These are phyloP conservation scores for Mythimna lalbum DNA, from an alignment of 2,888 invertebrate species.

Conservation along the genomic window DNA sequence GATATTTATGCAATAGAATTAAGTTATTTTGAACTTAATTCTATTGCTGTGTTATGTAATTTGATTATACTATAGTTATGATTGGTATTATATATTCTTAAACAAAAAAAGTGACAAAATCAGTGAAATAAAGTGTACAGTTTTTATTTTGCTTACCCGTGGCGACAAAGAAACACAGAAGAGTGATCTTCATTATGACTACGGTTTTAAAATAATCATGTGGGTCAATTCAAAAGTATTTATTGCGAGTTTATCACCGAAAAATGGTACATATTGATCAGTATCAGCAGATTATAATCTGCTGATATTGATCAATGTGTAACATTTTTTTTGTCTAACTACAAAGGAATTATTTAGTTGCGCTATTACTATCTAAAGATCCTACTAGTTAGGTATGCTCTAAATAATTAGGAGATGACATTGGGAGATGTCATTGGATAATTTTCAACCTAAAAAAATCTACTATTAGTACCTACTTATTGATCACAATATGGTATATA, in stretches of 20 bases:
- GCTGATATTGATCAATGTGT: too few species aligned
- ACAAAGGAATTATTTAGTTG: not conserved
- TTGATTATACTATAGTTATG: too few species aligned
- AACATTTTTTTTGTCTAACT: constrained; percentile 2
- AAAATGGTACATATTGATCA: constrained; percentile 16
- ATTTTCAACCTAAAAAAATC: too few species aligned
- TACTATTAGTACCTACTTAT: not conserved
- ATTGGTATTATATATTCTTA: not conserved
- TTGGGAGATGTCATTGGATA: too few species aligned
- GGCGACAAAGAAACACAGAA: constrained; percentile 34
- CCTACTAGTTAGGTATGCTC: not conserved
- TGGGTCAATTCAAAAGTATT: constrained; percentile 30
- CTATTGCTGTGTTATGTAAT: too few species aligned
- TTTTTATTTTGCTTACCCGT: constrained; percentile 27
- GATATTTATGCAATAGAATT: too few species aligned
- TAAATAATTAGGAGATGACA: too few species aligned
- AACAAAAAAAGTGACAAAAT: not conserved
- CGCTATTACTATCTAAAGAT: not conserved
- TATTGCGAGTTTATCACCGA: constrained; percentile 44
- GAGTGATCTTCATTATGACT: constrained; percentile 35
- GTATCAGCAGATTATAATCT: constrained; percentile 9
- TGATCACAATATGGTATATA: not conserved
- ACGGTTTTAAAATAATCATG: not conserved
- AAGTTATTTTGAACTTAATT: too few species aligned
- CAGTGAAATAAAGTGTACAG: not conserved